These are phyloP conservation scores for Teleogryllus oceanicus DNA, from an alignment of 2,888 invertebrate genomes.

Conservation along the genomic window DNA sequence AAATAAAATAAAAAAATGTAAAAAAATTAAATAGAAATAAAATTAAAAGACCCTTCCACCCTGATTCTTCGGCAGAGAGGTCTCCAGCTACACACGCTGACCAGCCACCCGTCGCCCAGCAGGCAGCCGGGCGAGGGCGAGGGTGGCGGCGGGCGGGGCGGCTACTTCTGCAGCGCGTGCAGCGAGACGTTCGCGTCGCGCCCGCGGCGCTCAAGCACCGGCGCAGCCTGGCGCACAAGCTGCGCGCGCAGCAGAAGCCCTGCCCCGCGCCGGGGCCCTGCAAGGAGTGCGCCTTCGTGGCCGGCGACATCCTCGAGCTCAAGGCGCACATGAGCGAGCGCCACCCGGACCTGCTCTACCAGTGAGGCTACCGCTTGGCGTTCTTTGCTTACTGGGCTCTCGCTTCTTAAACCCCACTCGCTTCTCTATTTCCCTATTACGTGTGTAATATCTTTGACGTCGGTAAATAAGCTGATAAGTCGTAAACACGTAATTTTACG, in stretches of 20 bases:
- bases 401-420: too few relatives aligned
- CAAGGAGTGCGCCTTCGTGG: slow-evolving; percentile 56
- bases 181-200: slow-evolving; percentile 58
- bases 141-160: background rate
- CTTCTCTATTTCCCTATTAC: too few relatives aligned
- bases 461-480: too few relatives aligned
- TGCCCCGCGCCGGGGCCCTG: too few relatives aligned
- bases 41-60: too few relatives aligned
- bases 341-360: slow-evolving; percentile 63
- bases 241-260: slow-evolving; percentile 45
- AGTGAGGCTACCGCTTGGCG: slow-evolving; percentile 48
- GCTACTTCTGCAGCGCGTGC: slow-evolving; percentile 67
- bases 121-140: too few relatives aligned
- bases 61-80: background rate
- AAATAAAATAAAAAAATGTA: too few relatives aligned
- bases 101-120: background rate
- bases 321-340: slow-evolving; percentile 59
- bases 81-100: background rate
- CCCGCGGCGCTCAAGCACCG: slow-evolving; percentile 65
- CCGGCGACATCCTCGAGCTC: slow-evolving; percentile 55
- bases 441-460: too few relatives aligned
- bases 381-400: too few relatives aligned
- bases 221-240: slow-evolving; percentile 61
- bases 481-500: too few relatives aligned
- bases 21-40: too few relatives aligned